Evolutionary conservation across 1,140 invertebrate genomes (phyloP).

Genomic region (Cydia splendana): DNA sequence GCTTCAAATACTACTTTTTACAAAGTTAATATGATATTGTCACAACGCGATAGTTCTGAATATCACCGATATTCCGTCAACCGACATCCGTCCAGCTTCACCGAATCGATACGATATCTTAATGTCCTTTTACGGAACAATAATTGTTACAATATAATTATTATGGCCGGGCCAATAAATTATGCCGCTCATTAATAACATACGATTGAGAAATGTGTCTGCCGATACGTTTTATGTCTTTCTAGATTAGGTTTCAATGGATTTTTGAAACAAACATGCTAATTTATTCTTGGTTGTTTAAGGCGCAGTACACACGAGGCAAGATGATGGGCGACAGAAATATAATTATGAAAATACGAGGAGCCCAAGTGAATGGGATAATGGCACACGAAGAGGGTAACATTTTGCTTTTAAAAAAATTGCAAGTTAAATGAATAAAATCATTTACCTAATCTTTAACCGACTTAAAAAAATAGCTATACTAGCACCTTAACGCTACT

Average conservation of each 20-base stretch:
- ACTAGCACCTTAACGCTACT: too few species aligned
- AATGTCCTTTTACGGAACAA: constrained; percentile 69
- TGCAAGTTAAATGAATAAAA: too few species aligned
- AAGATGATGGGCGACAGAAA: too few species aligned
- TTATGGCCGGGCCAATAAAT: constrained; percentile 68
- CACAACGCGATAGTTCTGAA: neutral
- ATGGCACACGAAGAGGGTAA: too few species aligned
- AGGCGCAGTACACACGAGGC: neutral
- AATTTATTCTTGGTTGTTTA: constrained; percentile 3
- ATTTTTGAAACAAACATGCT: constrained; percentile 15
- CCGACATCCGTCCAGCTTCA: constrained; percentile 23
- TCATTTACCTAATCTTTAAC: too few species aligned
- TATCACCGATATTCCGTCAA: neutral
- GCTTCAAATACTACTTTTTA: too few species aligned
- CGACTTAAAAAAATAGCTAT: too few species aligned
- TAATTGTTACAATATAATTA: constrained; percentile 76
- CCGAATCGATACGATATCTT: constrained; percentile 54
- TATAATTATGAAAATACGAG: too few species aligned
- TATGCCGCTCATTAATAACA: constrained; percentile 62
- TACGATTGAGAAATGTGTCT: constrained; percentile 62
- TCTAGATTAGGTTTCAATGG: neutral
- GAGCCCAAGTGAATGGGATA: too few species aligned
- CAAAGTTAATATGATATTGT: neutral
- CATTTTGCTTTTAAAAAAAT: too few species aligned
- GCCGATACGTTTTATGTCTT: constrained; percentile 44